These are phyloP conservation scores for Latrodectus elegans DNA, from an alignment of 2,888 invertebrate genomes.

Conservation along the genomic window DNA sequence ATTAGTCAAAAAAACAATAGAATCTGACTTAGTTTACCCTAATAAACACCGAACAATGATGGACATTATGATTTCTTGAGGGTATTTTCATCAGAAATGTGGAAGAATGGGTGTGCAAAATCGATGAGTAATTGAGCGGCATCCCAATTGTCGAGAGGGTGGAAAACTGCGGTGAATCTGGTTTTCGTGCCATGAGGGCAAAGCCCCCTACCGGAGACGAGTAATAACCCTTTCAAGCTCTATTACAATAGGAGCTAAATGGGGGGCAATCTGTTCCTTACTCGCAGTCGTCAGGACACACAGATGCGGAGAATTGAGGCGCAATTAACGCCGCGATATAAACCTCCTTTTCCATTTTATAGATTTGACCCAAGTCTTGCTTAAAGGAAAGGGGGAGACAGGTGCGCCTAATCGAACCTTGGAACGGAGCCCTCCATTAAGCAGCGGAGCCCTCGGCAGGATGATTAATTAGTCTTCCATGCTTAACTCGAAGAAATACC, in stretches of 20 bases:
- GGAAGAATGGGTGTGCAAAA: no score
- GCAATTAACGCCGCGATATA: slow-evolving; percentile 64
- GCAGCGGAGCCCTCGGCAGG: not conserved
- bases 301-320: slow-evolving; percentile 66
- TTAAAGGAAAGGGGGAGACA: slow-evolving; percentile 17
- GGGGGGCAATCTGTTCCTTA: slow-evolving; percentile 65
- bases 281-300: slow-evolving; percentile 53
- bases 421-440: slow-evolving; percentile 19
- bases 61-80: no score
- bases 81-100: no score
- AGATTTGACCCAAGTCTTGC: slow-evolving; percentile 52
- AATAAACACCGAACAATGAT: no score
- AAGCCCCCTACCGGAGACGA: slow-evolving; percentile 15
- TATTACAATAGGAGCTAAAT: slow-evolving; percentile 66
- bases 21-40: no score
- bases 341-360: slow-evolving; percentile 47
- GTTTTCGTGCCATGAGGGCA: slow-evolving; percentile 22
- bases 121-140: no score
- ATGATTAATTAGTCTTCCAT: slow-evolving; percentile 47
- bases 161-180: no score
- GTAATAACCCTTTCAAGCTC: slow-evolving; percentile 65
- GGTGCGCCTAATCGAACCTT: slow-evolving; percentile 62
- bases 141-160: no score
- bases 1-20: no score
- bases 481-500: not conserved